Conservation (phyloP, 2,113 vertebrate genomes). For the Corythaeola cristata region DNA sequence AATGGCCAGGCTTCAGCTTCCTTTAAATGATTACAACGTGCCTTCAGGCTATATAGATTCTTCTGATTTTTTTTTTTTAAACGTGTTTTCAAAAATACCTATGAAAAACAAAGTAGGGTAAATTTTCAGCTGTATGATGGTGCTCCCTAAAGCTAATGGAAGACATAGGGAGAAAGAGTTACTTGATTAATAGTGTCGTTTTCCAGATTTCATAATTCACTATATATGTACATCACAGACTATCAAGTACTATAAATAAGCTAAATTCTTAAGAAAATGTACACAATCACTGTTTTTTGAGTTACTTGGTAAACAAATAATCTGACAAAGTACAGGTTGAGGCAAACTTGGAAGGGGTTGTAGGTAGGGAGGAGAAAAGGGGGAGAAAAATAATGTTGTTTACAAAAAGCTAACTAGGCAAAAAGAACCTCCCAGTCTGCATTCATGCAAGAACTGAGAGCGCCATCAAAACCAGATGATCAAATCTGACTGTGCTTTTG, state of each 20-base stretch:
- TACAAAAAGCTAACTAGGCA: neutral
- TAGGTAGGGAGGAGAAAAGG: neutral
- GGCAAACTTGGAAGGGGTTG: neutral
- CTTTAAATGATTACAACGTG: neutral
- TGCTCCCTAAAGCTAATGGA: neutral
- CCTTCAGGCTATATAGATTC: neutral
- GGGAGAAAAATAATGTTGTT: neutral
- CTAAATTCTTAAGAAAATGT: neutral
- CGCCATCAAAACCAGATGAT: neutral
- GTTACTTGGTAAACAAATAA: neutral
- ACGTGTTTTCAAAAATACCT: neutral
- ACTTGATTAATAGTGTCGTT: neutral
- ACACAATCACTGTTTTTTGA: neutral
- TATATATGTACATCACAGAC: neutral
- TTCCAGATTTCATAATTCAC: neutral
- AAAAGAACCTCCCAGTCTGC: neutral
- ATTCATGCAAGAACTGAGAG: neutral
- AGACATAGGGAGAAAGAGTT: neutral
- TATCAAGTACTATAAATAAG: neutral
- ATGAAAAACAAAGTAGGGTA: neutral
- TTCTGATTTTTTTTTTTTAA: neutral
- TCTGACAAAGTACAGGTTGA: neutral
- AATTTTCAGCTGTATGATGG: neutral
- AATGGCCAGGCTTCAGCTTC: neutral
- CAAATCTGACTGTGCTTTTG: neutral